Percentiles rank a stretch among this genome's conserved stretches.
These are phyloP conservation scores for Saccostrea glomerata DNA, from an alignment of 1,140 invertebrate genomes.

Conservation along the genomic window DNA sequence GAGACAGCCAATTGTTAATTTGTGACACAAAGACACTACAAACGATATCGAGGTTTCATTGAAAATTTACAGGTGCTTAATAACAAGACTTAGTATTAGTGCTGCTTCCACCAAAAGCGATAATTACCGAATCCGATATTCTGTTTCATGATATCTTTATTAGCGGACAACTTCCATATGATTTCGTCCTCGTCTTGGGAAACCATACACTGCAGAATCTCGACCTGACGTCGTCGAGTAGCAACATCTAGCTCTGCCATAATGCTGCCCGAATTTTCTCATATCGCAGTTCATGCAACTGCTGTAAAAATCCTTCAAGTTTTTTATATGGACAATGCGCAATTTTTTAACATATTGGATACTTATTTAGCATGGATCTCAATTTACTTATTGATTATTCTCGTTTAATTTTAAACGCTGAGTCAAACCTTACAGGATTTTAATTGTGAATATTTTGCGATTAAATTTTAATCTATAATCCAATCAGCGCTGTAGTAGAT, in stretches of 20 bases:
- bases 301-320: neutral
- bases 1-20: too few relatives aligned
- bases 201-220: constrained; percentile 4
- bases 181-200: constrained; percentile 23
- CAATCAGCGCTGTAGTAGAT: neutral
- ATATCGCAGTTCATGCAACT: neutral
- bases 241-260: neutral
- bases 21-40: too few relatives aligned
- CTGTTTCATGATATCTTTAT: constrained; percentile 34
- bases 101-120: neutral
- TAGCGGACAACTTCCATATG: constrained; percentile 1
- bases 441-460: neutral
- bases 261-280: neutral
- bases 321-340: neutral
- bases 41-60: too few relatives aligned
- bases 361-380: neutral
- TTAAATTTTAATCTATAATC: neutral
- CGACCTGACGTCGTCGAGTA: neutral
- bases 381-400: neutral
- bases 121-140: constrained; percentile 25
- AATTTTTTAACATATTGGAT: neutral
- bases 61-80: neutral
- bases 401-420: neutral
- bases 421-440: neutral
- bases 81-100: neutral